These are phyloP conservation scores for Chrysomela aeneicollis DNA, from an alignment of 2,888 invertebrate species.

Conservation along the genomic window DNA sequence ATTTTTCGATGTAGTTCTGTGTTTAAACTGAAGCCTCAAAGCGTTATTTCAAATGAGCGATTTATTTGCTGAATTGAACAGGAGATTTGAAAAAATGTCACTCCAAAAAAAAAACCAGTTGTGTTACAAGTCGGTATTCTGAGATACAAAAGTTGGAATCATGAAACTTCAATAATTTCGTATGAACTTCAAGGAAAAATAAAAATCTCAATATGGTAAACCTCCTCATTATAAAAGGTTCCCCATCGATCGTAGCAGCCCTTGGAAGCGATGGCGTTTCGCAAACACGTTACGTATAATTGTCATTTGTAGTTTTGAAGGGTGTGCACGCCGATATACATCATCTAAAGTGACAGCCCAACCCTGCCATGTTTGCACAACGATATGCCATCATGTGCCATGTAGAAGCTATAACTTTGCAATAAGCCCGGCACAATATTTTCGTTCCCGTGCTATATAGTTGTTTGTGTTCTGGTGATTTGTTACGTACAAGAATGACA, in stretches of 20 bases:
- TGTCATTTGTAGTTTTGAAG: slow-evolving; percentile 35
- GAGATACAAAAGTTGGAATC: too few species aligned
- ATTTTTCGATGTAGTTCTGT: too few species aligned
- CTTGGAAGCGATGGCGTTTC: slow-evolving; percentile 22
- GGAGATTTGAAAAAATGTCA: too few species aligned
- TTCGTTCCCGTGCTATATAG: not conserved
- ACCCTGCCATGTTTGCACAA: slow-evolving; percentile 49
- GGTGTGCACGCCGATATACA: slow-evolving; percentile 45
- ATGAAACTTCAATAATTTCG: too few species aligned
- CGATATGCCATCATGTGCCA: slow-evolving; percentile 34
- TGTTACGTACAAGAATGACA: not conserved
- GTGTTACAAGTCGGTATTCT: too few species aligned
- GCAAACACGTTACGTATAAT: slow-evolving; percentile 36
- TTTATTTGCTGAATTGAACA: too few species aligned
- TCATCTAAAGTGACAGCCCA: slow-evolving; percentile 50
- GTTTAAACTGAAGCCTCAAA: too few species aligned
- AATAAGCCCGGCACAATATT: not conserved
- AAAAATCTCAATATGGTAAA: too few species aligned
- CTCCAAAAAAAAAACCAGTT: too few species aligned
- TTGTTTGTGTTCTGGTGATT: not conserved
- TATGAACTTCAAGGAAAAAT: too few species aligned
- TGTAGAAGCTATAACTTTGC: not conserved
- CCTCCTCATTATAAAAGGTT: not conserved
- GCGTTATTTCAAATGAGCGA: too few species aligned
- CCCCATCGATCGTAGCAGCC: slow-evolving; percentile 24